phyloP scores from a whole-genome alignment of 2,888 invertebrate genomes.

The Blastobasis lacticolella region DNA sequence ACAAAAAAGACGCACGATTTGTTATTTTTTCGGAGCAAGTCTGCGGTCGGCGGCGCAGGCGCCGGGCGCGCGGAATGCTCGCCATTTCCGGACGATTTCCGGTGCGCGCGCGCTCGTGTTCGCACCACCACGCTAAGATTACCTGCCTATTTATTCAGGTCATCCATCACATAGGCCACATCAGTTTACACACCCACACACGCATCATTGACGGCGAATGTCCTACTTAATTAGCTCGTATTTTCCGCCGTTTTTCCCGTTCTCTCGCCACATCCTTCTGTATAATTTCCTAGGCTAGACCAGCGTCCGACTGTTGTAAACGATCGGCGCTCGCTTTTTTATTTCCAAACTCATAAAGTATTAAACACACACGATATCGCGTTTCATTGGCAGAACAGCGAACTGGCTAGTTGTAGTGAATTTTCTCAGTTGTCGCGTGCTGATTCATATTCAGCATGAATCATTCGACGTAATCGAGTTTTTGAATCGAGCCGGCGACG shows the following conservation, averaged over 20 bases:
- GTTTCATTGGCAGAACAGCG: constrained; percentile 3
- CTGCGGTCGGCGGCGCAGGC: constrained; percentile 43
- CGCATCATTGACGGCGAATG: background rate
- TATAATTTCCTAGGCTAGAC: constrained; percentile 22
- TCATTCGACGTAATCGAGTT: constrained; percentile 69
- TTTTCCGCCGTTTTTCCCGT: constrained; percentile 39
- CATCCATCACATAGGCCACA: constrained; percentile 6
- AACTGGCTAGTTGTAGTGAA: constrained; percentile 19
- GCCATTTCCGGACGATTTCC: constrained; percentile 73
- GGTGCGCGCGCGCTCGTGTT: constrained; percentile 40
- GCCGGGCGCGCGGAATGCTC: constrained; percentile 65
- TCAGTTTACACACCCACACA: background rate
- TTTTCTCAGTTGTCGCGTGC: constrained; percentile 48
- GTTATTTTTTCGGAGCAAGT: constrained; percentile 41
- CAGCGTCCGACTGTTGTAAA: too few relatives aligned
- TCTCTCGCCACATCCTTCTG: constrained; percentile 32
- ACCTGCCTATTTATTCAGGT: constrained; percentile 19
- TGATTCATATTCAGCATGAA: constrained; percentile 66
- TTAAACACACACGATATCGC: constrained; percentile 1
- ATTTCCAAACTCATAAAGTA: background rate
- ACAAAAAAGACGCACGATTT: constrained; percentile 28
- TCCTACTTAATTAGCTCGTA: constrained; percentile 4
- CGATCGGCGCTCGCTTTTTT: background rate
- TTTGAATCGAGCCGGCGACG: constrained; percentile 65
- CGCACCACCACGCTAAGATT: constrained; percentile 40